A percentile compares a stretch with the other conserved stretches of the same genome.
These are phyloP conservation scores for Gobio occitaniae DNA, from an alignment of 2,797 vertebrate genomes.

Conservation along the genomic window DNA sequence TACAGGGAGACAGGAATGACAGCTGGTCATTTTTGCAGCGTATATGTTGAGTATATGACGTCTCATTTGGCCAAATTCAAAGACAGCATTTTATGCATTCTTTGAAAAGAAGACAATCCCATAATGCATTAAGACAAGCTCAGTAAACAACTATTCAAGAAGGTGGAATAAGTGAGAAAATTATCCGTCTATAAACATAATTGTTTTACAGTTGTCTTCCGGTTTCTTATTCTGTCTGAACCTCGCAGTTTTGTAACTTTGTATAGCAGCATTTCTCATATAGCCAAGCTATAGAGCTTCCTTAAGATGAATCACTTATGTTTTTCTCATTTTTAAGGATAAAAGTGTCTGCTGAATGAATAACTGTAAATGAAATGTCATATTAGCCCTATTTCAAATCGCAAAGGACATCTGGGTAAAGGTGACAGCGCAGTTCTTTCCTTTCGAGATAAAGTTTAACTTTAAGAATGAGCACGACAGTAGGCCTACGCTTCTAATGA, in stretches of 20 bases:
- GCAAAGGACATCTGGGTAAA: neutral
- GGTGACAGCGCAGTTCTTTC: neutral
- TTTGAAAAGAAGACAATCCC: neutral
- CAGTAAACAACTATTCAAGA: neutral
- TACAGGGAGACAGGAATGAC: neutral
- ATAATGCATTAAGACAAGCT: neutral
- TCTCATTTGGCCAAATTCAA: neutral
- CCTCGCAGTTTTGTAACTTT: neutral
- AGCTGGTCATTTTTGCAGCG: neutral
- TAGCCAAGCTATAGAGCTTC: neutral
- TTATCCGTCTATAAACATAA: neutral
- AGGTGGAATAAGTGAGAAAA: neutral
- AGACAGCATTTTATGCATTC: neutral
- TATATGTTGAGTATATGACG: neutral
- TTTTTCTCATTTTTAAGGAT: neutral
- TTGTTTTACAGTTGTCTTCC: neutral
- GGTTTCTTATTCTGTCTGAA: neutral
- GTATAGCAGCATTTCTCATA: neutral
- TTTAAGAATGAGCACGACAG: slow-evolving; percentile 10
- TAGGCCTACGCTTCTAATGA: neutral
- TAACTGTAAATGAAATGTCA: slow-evolving; percentile 20
- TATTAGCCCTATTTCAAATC: neutral
- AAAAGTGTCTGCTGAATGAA: slow-evolving; percentile 15
- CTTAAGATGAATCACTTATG: neutral
- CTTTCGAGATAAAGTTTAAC: neutral